Conservation (phyloP, 2,888 invertebrate species). For the Idaea straminata region DNA sequence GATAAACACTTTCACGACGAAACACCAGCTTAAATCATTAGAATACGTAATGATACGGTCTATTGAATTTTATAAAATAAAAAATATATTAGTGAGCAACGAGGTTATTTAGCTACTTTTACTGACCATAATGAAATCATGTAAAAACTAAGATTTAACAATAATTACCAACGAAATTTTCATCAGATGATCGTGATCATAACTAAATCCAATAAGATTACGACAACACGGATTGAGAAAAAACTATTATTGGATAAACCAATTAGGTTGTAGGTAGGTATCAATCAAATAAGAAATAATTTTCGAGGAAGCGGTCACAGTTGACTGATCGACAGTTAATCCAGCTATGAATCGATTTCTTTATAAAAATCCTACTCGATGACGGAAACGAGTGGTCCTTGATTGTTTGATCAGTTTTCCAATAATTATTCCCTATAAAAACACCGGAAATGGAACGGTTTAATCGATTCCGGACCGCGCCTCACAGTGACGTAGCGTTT, state of each 20-base stretch:
- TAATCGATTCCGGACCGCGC: conserved; percentile 75
- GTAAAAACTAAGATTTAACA: conserved; percentile 71
- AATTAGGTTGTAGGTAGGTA: conserved; percentile 40
- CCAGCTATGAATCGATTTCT: conserved; percentile 65
- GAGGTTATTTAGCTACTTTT: conserved; percentile 68
- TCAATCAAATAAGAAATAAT: conserved; percentile 70
- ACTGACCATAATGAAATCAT: conserved; percentile 69
- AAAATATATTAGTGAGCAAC: conserved; percentile 73
- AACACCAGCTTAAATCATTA: conserved; percentile 48
- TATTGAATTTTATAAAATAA: conserved; percentile 56
- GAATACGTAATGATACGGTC: conserved; percentile 58
- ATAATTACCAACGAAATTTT: conserved; percentile 67
- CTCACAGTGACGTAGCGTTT: conserved; percentile 71
- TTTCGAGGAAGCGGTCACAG: conserved; percentile 77
- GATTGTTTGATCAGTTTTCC: conserved; percentile 73
- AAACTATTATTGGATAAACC: conserved; percentile 71
- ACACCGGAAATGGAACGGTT: conserved; percentile 74
- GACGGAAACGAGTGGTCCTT: conserved; percentile 67
- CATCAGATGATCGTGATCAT: conserved; percentile 42
- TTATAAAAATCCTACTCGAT: conserved; percentile 57
- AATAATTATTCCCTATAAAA: conserved; percentile 73
- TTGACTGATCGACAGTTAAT: conserved; percentile 73
- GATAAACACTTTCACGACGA: conserved; percentile 51
- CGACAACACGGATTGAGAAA: conserved; percentile 47
- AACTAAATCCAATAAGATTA: conserved; percentile 52